A percentile compares a stretch with the other conserved stretches of the same genome.
These are phyloP conservation scores for Sisor rabdophorus DNA, from an alignment of 2,113 vertebrate species.

Conservation along the genomic window DNA sequence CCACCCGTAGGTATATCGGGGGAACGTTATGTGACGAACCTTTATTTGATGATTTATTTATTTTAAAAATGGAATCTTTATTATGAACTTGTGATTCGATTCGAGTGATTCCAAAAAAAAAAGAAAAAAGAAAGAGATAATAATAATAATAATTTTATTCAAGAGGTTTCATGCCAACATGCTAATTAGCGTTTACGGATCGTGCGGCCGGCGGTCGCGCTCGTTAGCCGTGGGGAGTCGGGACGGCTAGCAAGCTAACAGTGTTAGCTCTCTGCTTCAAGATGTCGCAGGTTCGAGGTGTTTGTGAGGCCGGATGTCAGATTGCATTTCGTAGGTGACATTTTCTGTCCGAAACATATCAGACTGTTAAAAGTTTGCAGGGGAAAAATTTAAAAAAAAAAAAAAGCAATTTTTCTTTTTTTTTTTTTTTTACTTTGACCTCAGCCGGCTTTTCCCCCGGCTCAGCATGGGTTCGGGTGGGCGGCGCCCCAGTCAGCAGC, in stretches of 20 bases:
- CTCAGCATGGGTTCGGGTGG: not conserved
- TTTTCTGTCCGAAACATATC: not conserved
- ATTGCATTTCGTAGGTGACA: not conserved
- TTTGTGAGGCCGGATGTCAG: not conserved
- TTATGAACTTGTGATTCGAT: too few relatives aligned
- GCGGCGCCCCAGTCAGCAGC: not conserved
- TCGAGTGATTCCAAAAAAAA: too few relatives aligned
- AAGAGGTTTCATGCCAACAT: not conserved
- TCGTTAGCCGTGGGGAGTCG: not conserved
- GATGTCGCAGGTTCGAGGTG: not conserved
- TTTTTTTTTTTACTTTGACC: too few relatives aligned
- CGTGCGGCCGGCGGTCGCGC: not conserved
- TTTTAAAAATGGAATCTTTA: too few relatives aligned
- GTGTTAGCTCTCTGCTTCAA: not conserved
- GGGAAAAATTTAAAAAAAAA: too few relatives aligned
- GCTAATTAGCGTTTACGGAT: not conserved
- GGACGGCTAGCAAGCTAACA: not conserved
- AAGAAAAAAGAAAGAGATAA: too few relatives aligned
- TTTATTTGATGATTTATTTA: too few relatives aligned
- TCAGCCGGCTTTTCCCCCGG: not conserved
- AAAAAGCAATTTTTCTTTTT: too few relatives aligned
- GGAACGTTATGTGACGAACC: too few relatives aligned
- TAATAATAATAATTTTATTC: too few relatives aligned
- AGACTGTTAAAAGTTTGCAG: too few relatives aligned
- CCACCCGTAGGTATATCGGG: too few relatives aligned